phyloP scores from a whole-genome alignment of 2,888 invertebrate species.

The Drosophila merina region DNA sequence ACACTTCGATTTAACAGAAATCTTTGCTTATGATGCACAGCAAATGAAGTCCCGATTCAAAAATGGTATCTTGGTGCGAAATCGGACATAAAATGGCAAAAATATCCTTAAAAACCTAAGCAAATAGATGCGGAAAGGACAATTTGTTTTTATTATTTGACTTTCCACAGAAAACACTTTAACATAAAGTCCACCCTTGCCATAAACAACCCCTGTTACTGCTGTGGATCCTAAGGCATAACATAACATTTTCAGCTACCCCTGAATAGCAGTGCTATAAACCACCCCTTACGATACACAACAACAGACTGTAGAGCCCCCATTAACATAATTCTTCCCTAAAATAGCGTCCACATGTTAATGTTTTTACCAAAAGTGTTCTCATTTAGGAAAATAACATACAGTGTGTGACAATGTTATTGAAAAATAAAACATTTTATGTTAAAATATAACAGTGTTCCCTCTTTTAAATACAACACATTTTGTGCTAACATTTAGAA shows the following conservation, averaged over 20 bases:
- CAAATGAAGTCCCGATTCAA: no score
- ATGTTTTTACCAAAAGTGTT: background rate
- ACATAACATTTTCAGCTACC: background rate
- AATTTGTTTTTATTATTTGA: background rate
- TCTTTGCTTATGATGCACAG: no score
- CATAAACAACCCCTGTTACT: background rate
- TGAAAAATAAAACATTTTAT: background rate
- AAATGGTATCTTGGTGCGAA: no score
- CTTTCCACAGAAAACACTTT: background rate
- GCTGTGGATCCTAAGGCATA: background rate
- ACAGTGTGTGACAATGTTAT: background rate
- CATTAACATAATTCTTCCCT: background rate
- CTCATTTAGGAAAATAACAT: background rate
- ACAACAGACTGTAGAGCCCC: background rate
- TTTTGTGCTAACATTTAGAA: conserved; percentile 46
- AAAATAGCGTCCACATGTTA: background rate
- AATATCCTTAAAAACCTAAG: no score
- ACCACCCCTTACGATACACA: background rate
- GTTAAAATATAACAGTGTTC: conserved; percentile 42
- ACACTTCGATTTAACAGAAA: no score
- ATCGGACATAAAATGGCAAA: no score
- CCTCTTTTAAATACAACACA: background rate
- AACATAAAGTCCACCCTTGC: background rate
- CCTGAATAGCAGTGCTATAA: background rate
- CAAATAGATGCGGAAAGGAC: no score